Conservation (phyloP, 1,140 invertebrate genomes). For the Geopemphigus sp. region DNA sequence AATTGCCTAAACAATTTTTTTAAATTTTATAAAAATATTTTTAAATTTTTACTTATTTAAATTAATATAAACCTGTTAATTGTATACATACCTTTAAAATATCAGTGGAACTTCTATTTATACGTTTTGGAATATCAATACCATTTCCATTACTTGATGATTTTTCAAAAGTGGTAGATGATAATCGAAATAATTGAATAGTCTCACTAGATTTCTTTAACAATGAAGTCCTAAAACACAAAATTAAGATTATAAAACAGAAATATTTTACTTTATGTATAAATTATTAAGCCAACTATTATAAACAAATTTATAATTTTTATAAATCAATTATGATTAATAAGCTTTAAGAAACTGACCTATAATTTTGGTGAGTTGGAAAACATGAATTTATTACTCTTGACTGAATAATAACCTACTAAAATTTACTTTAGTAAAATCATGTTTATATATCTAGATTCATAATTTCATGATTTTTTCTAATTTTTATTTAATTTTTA, state of each 20-base stretch:
- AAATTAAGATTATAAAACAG: neutral
- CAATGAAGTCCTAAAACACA: neutral
- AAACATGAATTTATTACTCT: neutral
- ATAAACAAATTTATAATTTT: neutral
- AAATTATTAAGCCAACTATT: too few relatives aligned
- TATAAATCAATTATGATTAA: too few relatives aligned
- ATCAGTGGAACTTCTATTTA: constrained; percentile 74
- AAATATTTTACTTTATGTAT: too few relatives aligned
- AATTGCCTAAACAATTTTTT: constrained; percentile 62
- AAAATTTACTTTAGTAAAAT: too few relatives aligned
- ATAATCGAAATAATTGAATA: constrained; percentile 24
- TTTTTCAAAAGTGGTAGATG: constrained; percentile 10
- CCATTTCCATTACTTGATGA: neutral
- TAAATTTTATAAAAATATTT: neutral
- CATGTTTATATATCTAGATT: too few relatives aligned
- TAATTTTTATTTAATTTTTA: too few relatives aligned
- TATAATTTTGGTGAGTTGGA: too few relatives aligned
- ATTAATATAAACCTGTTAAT: constrained; percentile 3
- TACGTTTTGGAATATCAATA: constrained; percentile 66
- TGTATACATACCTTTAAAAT: constrained; percentile 63
- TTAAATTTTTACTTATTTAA: neutral
- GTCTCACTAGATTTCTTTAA: constrained; percentile 1
- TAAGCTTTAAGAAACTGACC: too few relatives aligned
- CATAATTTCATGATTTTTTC: too few relatives aligned
- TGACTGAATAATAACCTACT: too few relatives aligned